Percentiles rank a stretch among this genome's conserved stretches.
Conservation (phyloP, 2,888 invertebrate genomes). For the Nowickia ferox region DNA sequence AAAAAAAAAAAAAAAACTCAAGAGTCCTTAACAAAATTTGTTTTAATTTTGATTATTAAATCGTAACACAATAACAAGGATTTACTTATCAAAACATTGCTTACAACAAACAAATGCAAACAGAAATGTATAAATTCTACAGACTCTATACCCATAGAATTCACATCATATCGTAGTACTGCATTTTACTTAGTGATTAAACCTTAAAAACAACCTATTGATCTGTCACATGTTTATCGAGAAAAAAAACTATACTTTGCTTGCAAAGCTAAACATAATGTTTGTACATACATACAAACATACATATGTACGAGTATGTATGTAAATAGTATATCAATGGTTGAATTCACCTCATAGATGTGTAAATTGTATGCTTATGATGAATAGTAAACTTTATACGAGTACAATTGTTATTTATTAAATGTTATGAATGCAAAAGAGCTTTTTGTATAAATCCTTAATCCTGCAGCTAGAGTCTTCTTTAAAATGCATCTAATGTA, state of each 20-base stretch:
- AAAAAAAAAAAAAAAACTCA: neutral
- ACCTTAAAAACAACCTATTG: constrained; percentile 65
- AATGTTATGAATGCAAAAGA: constrained; percentile 70
- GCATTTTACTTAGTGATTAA: constrained; percentile 52
- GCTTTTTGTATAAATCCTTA: constrained; percentile 70
- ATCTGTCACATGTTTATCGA: constrained; percentile 67
- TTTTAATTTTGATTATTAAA: constrained; percentile 61
- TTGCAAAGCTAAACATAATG: constrained; percentile 44
- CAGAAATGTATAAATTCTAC: neutral
- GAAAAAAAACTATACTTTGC: constrained; percentile 20
- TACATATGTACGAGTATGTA: neutral
- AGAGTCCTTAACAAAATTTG: constrained; percentile 39
- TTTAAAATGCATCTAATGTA: constrained; percentile 65
- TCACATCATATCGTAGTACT: constrained; percentile 13
- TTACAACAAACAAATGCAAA: constrained; percentile 1
- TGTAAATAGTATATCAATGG: neutral
- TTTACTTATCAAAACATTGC: constrained; percentile 57
- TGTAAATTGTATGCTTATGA: constrained; percentile 21
- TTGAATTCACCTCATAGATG: neutral
- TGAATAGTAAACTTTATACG: constrained; percentile 35
- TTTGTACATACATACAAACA: constrained; percentile 10
- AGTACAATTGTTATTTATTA: constrained; percentile 70
- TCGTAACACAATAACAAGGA: constrained; percentile 53
- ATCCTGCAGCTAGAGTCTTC: constrained; percentile 67
- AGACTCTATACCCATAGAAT: neutral